Base-by-base conservation (phyloP, 1,140 invertebrate genomes). In the Lordiphosa stackelbergi region DNA sequence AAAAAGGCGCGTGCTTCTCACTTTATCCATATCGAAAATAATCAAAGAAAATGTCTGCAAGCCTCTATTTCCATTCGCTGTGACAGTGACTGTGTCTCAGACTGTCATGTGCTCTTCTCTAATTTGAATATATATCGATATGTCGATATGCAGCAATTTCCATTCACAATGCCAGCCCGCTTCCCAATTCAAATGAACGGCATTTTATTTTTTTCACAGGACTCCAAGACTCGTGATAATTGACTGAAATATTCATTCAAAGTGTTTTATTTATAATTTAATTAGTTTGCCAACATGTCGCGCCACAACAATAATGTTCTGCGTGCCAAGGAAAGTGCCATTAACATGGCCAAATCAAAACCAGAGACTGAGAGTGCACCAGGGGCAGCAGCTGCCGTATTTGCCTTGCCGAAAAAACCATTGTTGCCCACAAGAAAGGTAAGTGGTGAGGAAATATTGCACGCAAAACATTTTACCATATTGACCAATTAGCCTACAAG, bases 121-220 rank as follows among this genome's bases (percentile, higher is more conserved):
- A 28, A 0, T 28, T 7, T 0, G 6, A 22, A 22, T 22, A 4
- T 28, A 7, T 28, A n/a, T n/a, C 24, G 22, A 24, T 24, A 24
- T 24, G 24, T 49, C 35, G 34, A 37, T 37, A 9, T 10, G 24
- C 43, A 19, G 12, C 10, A 36, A 55, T 57, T 51, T 54, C 11
- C 53, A 69, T 58, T 73, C 73, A 34, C 34, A 22, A 5, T 9
- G 24, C 6, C 16, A 41, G 54, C 62, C 59, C 70, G 70, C 75
- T 74, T 79, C 55, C 40, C 37, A 75, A 79, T 81, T 81, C 53
- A 83, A 81, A 81, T 59, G 41, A 81, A 81, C 75, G 75, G 75
- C 75, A 81, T 81, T 79, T 31, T 31, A 8, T 74, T 81, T 65
- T 81, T 81, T 64, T 79, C 68, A 56, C 56, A 56, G 48, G 34